Base-by-base conservation (phyloP, 2,113 vertebrate genomes). In the Puntigrus tetrazona region DNA sequence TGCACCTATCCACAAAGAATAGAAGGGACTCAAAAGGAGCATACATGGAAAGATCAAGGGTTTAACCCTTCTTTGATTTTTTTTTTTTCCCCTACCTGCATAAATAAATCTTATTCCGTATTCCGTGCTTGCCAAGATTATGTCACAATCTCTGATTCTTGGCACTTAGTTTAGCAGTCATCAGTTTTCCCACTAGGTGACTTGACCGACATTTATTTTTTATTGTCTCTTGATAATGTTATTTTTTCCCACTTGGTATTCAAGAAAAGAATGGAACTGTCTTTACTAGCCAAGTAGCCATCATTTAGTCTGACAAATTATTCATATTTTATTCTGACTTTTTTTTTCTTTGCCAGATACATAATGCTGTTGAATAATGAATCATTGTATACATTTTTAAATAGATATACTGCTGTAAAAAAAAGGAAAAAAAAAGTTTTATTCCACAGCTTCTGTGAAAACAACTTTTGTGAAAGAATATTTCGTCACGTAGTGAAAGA, bases 201-300 rank as follows among this genome's bases (percentile, higher is more conserved):
- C 86, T 89, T 91, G 92, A 93, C 88, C 92, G 89, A 86, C 89
- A 90, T 89, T 86, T 63, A 43, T 78, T 81, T 81, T 90, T 65
- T 84, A 90, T 88, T 91, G 90, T 89, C 69, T 87, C 27, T 45
- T 31, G 25, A 75, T 29, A 4, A 50, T 75, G 25, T 3, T 45
- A 75, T n/a, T 5, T 6, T 13, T 70, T 13, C 11, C 13, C 25
- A 25, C 1, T 9, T 74, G 7, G 13, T 18, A 5, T 50, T 31
- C 7, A 31, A 50, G 73, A 50, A 25, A 29, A 75, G 3, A 3
- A 29, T 9, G 43, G 18, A 50, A 25, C 7, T 18, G 16, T 10
- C 7, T 75, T 18, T 18, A 43, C 1, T 14, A 45, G 25, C 13
- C 41, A 74, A 43, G 0, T 14, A 45, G 25, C 13, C 41, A 74